Evolutionary conservation across 2,888 invertebrate species (phyloP), one percentile per base, ranked within the genome.

Genomic region (Yponomeuta malinellus): DNA sequence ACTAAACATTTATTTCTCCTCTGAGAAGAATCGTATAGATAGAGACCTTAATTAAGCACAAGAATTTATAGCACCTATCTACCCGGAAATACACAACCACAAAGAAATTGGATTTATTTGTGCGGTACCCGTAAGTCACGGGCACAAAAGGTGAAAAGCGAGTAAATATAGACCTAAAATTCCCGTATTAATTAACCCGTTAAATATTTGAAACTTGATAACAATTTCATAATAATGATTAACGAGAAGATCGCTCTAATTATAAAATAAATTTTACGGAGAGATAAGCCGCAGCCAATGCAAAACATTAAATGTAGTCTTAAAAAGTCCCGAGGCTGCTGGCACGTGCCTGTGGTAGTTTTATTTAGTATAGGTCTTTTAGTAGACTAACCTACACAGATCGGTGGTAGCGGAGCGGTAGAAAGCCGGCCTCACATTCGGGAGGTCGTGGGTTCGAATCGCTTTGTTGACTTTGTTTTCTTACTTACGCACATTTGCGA

Each of bases 191-290:
- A 65, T 65, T 65, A 65, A 65, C 33, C 65, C 80, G 75, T 81
- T 77, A 82, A 83, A 80, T 77, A 33, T 23, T 31, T 65, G 10
- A 65, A 29, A 65, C 81, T 80, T 78, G 75, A 80, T 75, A 77
- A 78, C 76, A 75, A 76, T 81, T 78, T 83, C 83, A 84, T 86
- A 87, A 87, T 87, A 88, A 83, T 81, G 79, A 80, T 81, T 83
- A 85, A 83, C 76, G 81, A 84, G 81, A 80, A 76, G 78, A 81
- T 76, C 75, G 79, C 81, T 86, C 82, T 76, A 74, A 82, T 87
- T 82, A 82, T 85, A 76, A 77, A 80, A 82, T 83, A 82, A 85
- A 86, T 86, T 85, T 79, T 78, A 65, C 65, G 33, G 65, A 65
- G 31, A 5, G 65, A 29, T 5, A 63, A n/a, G 65, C 65, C 78